Percentiles rank a stretch among this genome's conserved stretches.
These are phyloP conservation scores for Callocephalon fimbriatum DNA, from an alignment of 2,113 vertebrate genomes.

Conservation along the genomic window DNA sequence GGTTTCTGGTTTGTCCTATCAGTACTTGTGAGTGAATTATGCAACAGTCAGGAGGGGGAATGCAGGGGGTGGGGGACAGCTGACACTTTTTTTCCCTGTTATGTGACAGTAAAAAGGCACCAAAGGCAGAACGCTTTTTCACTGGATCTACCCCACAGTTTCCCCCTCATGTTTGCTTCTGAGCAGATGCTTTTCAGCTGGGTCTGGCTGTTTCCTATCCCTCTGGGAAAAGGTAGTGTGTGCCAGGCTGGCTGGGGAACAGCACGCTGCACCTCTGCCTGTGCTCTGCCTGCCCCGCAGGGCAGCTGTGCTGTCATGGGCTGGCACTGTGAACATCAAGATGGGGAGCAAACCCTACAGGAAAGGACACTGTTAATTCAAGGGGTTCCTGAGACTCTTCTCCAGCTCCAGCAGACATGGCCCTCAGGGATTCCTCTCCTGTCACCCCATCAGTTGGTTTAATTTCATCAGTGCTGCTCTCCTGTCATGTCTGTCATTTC, in stretches of 20 bases:
- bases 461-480: not conserved
- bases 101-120: not conserved
- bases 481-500: not conserved
- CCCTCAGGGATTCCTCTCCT: not conserved
- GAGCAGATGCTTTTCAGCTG: not conserved
- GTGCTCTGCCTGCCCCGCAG: fast-evolving
- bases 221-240: not conserved
- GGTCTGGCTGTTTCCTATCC: not conserved
- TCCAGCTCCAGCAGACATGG: not conserved
- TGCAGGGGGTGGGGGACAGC: fast-evolving
- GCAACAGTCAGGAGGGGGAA: not conserved
- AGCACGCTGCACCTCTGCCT: not conserved
- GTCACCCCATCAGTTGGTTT: not conserved
- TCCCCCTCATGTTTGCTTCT: not conserved
- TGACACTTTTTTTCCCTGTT: not conserved
- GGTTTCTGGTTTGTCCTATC: not conserved
- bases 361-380: not conserved
- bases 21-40: not conserved
- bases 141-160: not conserved
- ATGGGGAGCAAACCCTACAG: not conserved
- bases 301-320: not conserved
- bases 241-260: fast-evolving
- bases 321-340: not conserved
- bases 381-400: not conserved
- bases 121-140: not conserved